Percentiles rank a stretch among this genome's conserved stretches.
Evolutionary conservation across 2,888 invertebrate species (phyloP).

Genomic region (Platynereis dumerilii): DNA sequence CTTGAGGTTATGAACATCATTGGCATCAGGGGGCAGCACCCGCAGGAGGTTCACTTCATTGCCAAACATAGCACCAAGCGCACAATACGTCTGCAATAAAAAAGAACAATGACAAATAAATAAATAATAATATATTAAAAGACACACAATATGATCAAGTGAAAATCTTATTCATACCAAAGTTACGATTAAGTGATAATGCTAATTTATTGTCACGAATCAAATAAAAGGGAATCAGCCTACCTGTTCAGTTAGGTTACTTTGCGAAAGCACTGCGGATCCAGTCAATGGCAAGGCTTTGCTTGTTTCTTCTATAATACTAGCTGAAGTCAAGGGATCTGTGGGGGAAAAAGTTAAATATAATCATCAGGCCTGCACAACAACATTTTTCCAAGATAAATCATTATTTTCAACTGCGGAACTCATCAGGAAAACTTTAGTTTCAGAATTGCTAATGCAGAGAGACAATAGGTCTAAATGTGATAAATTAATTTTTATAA

Average conservation of each 20-base stretch:
- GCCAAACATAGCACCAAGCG: conserved; percentile 48
- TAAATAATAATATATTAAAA: neutral
- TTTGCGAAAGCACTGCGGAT: conserved; percentile 22
- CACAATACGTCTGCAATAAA: conserved; percentile 43
- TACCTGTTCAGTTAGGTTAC: conserved; percentile 12
- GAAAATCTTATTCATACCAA: too few relatives aligned
- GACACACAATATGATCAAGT: too few relatives aligned
- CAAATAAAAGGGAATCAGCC: neutral
- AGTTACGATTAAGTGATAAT: too few relatives aligned
- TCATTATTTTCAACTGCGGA: too few relatives aligned
- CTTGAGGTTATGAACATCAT: conserved; percentile 14
- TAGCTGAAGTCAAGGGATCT: conserved; percentile 37
- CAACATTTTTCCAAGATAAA: too few relatives aligned
- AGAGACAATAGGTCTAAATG: too few relatives aligned
- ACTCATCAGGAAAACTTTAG: too few relatives aligned
- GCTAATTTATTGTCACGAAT: too few relatives aligned
- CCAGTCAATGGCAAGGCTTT: conserved; percentile 29
- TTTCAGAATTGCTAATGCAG: too few relatives aligned
- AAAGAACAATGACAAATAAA: neutral
- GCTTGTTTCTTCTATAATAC: conserved; percentile 24
- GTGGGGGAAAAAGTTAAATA: conserved; percentile 13
- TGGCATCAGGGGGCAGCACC: conserved; percentile 25
- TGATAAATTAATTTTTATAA: too few relatives aligned
- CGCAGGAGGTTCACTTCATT: conserved; percentile 44
- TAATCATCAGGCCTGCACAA: too few relatives aligned